phyloP scores from a whole-genome alignment of 2,113 vertebrate genomes.

The Dolichallabes microphthalmus region DNA sequence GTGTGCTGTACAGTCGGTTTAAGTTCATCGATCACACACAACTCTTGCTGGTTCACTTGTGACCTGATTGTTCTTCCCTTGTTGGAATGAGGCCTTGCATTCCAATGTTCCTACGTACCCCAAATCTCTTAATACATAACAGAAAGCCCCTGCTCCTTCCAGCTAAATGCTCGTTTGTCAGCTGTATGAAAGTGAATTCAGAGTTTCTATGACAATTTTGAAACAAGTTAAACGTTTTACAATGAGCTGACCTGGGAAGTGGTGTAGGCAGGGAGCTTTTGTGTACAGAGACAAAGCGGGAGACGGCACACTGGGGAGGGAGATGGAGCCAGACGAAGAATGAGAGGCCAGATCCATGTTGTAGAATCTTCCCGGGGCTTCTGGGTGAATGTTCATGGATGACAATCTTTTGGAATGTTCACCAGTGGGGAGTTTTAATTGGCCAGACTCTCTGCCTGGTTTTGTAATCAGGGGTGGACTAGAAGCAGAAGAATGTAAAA shows the following conservation, averaged over 20 bases:
- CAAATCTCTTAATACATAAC: conserved; percentile 15
- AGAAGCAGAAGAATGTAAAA: no score
- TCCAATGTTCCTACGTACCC: conserved; percentile 13
- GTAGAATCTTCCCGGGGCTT: conserved; percentile 75
- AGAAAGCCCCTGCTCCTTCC: conserved; percentile 17
- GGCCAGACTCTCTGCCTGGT: conserved; percentile 68
- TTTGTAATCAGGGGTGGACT: conserved; percentile 67
- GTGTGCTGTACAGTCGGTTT: background rate
- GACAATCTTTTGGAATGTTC: conserved; percentile 76
- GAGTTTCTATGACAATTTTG: conserved; percentile 56
- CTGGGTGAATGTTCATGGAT: conserved; percentile 77
- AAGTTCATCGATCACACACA: conserved; percentile 1
- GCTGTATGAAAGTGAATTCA: conserved; percentile 54
- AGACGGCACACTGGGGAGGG: conserved; percentile 62
- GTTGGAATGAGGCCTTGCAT: conserved; percentile 29
- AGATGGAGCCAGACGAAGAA: conserved; percentile 60
- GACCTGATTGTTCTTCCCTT: conserved; percentile 20
- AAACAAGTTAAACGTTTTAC: conserved; percentile 66
- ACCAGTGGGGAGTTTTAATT: conserved; percentile 76
- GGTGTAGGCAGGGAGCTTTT: conserved; percentile 77
- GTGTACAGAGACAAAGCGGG: conserved; percentile 70
- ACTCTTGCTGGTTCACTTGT: conserved; percentile 18
- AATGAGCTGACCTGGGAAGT: conserved; percentile 78
- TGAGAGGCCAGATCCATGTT: conserved; percentile 69
- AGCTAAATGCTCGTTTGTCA: conserved; percentile 30